Conservation (phyloP, 1,140 invertebrate species). For the Melitaea cinxia region DNA sequence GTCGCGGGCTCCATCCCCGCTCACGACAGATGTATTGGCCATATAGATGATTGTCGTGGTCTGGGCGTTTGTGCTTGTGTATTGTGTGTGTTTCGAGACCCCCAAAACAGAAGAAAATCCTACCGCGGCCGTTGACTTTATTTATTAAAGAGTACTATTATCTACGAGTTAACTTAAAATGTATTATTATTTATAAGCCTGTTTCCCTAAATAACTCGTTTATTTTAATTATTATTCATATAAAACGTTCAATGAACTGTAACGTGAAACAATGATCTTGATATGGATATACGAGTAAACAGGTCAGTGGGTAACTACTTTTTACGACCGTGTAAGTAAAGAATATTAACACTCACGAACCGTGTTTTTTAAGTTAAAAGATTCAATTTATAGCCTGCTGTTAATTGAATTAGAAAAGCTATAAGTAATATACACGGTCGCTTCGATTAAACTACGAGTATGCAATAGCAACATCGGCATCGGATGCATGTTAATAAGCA, state of each 20-base stretch:
- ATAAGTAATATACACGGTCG: neutral
- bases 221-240: conserved; percentile 18
- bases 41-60: no score
- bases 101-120: no score
- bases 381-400: conserved; percentile 1
- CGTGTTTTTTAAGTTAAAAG: conserved; percentile 1
- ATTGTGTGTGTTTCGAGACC: no score
- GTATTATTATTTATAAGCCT: no score
- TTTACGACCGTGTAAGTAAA: conserved; percentile 23
- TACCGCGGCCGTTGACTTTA: no score
- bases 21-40: no score
- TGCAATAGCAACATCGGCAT: conserved; percentile 9
- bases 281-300: conserved; percentile 16
- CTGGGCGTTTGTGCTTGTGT: no score
- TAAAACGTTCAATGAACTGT: conserved; percentile 24
- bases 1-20: no score
- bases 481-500: conserved; percentile 24
- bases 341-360: conserved; percentile 1
- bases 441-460: neutral
- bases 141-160: no score
- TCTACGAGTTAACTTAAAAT: neutral
- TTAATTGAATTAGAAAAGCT: conserved; percentile 13
- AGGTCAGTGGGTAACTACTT: conserved; percentile 26
- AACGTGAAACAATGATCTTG: conserved; percentile 28
- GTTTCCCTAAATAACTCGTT: neutral